phyloP scores from a whole-genome alignment of 2,888 invertebrate genomes.

The Agonopterix alstromeriana region DNA sequence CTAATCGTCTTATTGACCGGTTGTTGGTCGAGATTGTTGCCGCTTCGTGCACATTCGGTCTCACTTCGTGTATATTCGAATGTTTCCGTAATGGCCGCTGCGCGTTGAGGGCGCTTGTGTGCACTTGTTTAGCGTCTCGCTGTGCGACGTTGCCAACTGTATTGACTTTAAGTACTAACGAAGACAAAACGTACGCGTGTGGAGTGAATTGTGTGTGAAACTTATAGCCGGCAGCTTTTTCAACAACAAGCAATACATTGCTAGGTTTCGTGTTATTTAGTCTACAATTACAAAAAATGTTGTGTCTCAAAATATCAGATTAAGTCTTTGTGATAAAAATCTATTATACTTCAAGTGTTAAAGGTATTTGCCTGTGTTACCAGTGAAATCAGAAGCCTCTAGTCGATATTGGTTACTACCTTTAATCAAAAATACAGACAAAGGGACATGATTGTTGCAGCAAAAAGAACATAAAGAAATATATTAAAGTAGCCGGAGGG shows the following conservation, averaged over 20 bases:
- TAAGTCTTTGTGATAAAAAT: constrained; percentile 59
- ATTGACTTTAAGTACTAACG: constrained; percentile 69
- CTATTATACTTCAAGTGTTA: constrained; percentile 19
- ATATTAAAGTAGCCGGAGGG: constrained; percentile 36
- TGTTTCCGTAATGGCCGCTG: constrained; percentile 63
- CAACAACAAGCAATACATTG: constrained; percentile 38
- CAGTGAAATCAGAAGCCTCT: constrained; percentile 12
- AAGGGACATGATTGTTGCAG: constrained; percentile 52
- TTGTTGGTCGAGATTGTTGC: constrained; percentile 69
- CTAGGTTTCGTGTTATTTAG: constrained; percentile 23
- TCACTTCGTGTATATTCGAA: constrained; percentile 54
- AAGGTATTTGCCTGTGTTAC: constrained; percentile 28
- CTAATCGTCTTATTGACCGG: constrained; percentile 76
- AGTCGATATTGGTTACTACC: constrained; percentile 16
- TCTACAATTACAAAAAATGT: constrained; percentile 25
- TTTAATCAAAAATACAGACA: constrained; percentile 14
- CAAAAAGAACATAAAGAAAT: constrained; percentile 31
- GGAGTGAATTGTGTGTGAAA: constrained; percentile 37
- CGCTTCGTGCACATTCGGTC: constrained; percentile 64
- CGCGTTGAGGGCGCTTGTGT: constrained; percentile 75
- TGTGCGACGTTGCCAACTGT: constrained; percentile 76
- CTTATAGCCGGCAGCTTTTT: constrained; percentile 70
- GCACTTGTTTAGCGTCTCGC: constrained; percentile 74
- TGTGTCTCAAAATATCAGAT: constrained; percentile 38
- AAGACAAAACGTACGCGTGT: constrained; percentile 75